phyloP scores from a whole-genome alignment of 1,140 invertebrate species.

The Drosophila sproati region DNA sequence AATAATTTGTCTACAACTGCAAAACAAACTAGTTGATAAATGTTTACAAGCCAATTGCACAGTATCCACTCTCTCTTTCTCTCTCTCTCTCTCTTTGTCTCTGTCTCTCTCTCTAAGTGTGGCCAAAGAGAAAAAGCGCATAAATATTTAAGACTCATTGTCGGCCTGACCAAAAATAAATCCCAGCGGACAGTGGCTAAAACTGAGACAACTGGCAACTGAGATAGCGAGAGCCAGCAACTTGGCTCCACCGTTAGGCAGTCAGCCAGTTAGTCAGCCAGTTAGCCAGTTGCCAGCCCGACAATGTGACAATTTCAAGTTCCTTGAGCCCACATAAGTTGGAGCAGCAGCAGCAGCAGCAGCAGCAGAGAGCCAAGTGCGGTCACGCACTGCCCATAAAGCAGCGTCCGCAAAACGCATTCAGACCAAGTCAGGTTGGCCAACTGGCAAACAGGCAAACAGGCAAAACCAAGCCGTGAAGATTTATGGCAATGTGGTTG shows the following conservation, averaged over 20 bases:
- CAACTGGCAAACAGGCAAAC: slow-evolving; percentile 36
- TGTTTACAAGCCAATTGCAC: neutral
- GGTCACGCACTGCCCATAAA: slow-evolving; percentile 69
- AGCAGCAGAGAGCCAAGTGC: slow-evolving; percentile 10
- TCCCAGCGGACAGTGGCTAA: slow-evolving; percentile 20
- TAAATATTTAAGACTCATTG: slow-evolving; percentile 44
- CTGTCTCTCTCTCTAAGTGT: neutral
- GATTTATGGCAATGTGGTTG: slow-evolving; percentile 67
- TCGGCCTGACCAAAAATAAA: slow-evolving; percentile 51
- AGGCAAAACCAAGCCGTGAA: slow-evolving; percentile 41
- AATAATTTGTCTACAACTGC: neutral
- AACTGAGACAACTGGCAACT: slow-evolving; percentile 1
- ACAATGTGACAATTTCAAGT: slow-evolving; percentile 75
- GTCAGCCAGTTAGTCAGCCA: slow-evolving; percentile 21
- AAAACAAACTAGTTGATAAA: neutral
- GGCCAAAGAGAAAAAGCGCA: slow-evolving; percentile 22
- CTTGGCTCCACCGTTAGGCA: slow-evolving; percentile 61
- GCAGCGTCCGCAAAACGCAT: slow-evolving; percentile 12
- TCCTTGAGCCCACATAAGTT: slow-evolving; percentile 78
- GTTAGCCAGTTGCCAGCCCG: slow-evolving; percentile 4
- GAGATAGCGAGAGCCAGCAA: slow-evolving; percentile 1
- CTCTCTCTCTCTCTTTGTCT: neutral
- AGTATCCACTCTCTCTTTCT: neutral
- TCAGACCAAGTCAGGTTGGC: slow-evolving; percentile 12
- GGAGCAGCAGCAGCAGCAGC: neutral